phyloP scores from a whole-genome alignment of 2,113 vertebrate species.

The Heterotis niloticus region DNA sequence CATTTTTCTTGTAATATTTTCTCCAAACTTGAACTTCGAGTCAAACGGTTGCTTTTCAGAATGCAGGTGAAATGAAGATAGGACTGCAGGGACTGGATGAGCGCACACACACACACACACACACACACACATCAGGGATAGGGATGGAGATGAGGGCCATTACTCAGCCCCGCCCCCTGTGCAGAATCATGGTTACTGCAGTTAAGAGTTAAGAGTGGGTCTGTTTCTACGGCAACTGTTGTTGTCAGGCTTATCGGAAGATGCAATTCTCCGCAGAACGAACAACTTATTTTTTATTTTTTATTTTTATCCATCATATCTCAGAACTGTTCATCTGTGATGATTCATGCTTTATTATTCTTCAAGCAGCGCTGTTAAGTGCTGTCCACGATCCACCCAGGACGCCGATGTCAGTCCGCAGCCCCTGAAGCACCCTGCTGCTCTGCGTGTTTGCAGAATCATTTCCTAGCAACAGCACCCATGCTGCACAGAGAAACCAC shows the following conservation, averaged over 20 bases:
- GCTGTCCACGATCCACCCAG: no score
- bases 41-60: neutral
- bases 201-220: no score
- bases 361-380: neutral
- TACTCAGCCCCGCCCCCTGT: slow-evolving; percentile 18
- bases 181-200: no score
- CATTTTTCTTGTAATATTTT: neutral
- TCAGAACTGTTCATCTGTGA: no score
- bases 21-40: neutral
- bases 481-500: neutral
- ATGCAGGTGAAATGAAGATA: neutral
- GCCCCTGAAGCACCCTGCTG: slow-evolving; percentile 7
- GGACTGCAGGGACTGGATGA: neutral
- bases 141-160: neutral
- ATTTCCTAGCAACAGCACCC: slow-evolving; percentile 21
- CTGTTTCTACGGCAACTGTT: no score
- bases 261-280: no score
- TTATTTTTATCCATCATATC: no score
- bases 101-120: neutral
- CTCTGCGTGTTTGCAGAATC: slow-evolving; percentile 15
- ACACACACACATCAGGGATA: no score
- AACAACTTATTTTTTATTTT: no score
- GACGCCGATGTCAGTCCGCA: no score
- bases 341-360: neutral
- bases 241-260: no score